phyloP scores from a whole-genome alignment of 2,113 vertebrate species.

The Oophaga pumilio region DNA sequence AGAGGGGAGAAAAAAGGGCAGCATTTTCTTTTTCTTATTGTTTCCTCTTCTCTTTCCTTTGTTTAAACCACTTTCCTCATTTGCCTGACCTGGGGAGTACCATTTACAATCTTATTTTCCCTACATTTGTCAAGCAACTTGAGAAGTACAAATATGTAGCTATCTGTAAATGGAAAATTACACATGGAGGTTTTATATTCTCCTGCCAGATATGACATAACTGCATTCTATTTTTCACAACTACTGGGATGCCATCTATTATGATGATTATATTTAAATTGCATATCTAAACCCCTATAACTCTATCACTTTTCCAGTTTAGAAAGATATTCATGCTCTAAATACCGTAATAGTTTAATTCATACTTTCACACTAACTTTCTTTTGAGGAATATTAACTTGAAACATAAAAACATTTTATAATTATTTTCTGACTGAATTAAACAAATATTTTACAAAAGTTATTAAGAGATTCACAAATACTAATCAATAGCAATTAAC shows the following conservation, averaged over 20 bases:
- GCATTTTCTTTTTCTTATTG: constrained; percentile 60
- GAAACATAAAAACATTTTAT: background rate
- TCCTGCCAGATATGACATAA: constrained; percentile 5
- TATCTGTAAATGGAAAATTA: constrained; percentile 34
- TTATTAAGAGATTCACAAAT: too few species aligned
- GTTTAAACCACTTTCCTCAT: constrained; percentile 52
- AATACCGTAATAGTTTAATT: background rate
- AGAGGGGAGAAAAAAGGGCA: constrained; percentile 67
- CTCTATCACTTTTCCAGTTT: background rate
- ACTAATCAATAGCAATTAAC: too few species aligned
- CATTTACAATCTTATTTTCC: constrained; percentile 50
- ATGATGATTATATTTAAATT: background rate
- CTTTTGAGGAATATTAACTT: background rate
- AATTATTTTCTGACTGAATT: background rate
- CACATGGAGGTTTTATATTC: background rate
- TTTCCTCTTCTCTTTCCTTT: constrained; percentile 51
- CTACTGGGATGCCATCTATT: background rate
- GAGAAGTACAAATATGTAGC: constrained; percentile 36
- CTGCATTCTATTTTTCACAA: background rate
- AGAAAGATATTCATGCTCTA: background rate
- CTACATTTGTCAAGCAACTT: constrained; percentile 22
- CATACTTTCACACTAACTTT: background rate
- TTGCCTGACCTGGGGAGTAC: constrained; percentile 29
- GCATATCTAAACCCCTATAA: background rate
- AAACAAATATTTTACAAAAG: background rate